These are phyloP conservation scores for Scelioninae gen. 2 DNA, from an alignment of 2,888 invertebrate genomes.

Conservation along the genomic window DNA sequence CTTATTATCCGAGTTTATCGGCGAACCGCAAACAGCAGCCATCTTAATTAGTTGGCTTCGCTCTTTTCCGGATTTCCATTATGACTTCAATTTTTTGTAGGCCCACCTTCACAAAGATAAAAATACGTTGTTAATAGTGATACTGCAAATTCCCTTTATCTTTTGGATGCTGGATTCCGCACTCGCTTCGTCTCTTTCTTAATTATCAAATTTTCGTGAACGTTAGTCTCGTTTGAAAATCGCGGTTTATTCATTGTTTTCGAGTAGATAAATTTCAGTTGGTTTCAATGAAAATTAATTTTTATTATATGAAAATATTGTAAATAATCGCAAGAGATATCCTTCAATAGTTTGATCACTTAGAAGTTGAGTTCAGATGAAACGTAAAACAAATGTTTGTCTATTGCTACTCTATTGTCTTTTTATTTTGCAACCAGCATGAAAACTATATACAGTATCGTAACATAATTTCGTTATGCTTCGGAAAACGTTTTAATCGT, in stretches of 20 bases:
- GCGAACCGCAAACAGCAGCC: constrained; percentile 60
- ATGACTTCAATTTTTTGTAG: constrained; percentile 54
- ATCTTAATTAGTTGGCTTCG: constrained; percentile 59
- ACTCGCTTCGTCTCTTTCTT: too few relatives aligned
- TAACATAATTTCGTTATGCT: constrained; percentile 40
- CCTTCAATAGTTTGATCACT: too few relatives aligned
- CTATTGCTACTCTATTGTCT: too few relatives aligned
- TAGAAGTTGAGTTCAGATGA: too few relatives aligned
- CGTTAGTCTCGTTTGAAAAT: too few relatives aligned
- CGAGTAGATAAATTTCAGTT: too few relatives aligned
- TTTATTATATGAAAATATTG: too few relatives aligned
- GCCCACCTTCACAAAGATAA: constrained; percentile 22
- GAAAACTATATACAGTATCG: constrained; percentile 14
- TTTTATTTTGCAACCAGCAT: constrained; percentile 16
- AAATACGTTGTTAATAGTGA: constrained; percentile 26
- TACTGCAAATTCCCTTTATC: constrained; percentile 9
- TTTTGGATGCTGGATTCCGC: background rate
- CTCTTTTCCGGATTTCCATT: constrained; percentile 57
- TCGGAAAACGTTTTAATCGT: constrained; percentile 36
- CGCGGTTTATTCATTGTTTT: too few relatives aligned
- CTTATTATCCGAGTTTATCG: constrained; percentile 60
- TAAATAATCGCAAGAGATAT: too few relatives aligned
- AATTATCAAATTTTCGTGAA: too few relatives aligned
- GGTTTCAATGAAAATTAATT: too few relatives aligned
- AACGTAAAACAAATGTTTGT: too few relatives aligned